A percentile compares a stretch with the other conserved stretches of the same genome.
Conservation (phyloP, 1,140 invertebrate species). For the Drosophila mauritiana region DNA sequence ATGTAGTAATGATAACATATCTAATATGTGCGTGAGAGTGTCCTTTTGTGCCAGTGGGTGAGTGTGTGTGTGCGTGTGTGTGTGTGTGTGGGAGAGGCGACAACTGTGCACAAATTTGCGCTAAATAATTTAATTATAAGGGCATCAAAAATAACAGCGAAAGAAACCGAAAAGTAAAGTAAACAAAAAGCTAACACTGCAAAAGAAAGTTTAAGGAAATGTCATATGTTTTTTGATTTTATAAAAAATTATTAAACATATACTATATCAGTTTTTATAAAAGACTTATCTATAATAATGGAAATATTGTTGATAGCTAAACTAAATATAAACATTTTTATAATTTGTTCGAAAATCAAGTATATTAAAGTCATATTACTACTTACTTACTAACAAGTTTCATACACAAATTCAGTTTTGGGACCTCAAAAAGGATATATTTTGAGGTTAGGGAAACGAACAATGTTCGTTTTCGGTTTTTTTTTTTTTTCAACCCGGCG, state of each 20-base stretch:
- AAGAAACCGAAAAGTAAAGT: conserved; percentile 25
- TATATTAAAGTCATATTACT: too few species aligned
- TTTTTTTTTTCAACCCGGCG: conserved; percentile 34
- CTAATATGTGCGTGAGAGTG: conserved; percentile 41
- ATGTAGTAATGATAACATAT: conserved; percentile 51
- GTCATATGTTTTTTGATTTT: too few species aligned
- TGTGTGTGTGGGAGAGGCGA: conserved; percentile 41
- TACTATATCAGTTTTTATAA: too few species aligned
- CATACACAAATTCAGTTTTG: neutral
- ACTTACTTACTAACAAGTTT: too few species aligned
- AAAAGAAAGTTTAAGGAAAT: neutral
- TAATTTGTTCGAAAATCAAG: too few species aligned
- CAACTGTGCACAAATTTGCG: conserved; percentile 70
- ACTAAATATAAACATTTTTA: too few species aligned
- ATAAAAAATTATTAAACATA: too few species aligned
- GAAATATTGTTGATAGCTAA: too few species aligned
- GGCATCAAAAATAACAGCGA: conserved; percentile 42
- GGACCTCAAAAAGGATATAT: conserved; percentile 3
- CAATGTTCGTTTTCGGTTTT: conserved; percentile 24
- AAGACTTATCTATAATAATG: too few species aligned
- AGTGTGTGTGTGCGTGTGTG: conserved; percentile 5
- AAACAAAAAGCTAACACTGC: neutral
- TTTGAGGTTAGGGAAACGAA: conserved; percentile 6
- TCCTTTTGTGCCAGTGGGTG: neutral
- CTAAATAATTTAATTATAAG: conserved; percentile 78